Percentiles rank a stretch among this genome's conserved stretches.
Evolutionary conservation across 2,113 vertebrate species (phyloP).

Genomic region (human (Homo sapiens)): DNA sequence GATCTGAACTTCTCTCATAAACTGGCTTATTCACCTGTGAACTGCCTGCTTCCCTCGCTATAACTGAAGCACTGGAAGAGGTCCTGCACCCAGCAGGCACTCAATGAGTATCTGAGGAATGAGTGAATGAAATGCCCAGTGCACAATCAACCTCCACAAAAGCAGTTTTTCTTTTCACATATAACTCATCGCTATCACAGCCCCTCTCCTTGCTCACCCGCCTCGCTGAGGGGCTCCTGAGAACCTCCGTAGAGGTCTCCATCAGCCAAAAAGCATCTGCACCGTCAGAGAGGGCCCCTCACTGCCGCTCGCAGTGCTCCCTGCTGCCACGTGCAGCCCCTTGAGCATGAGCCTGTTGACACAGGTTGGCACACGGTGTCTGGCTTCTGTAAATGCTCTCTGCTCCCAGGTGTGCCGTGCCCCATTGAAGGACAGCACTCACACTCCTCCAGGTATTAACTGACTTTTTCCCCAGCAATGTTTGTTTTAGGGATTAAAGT

Average conservation of each 20-base stretch:
- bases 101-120: neutral
- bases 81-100: neutral
- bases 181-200: neutral
- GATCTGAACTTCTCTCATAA: neutral
- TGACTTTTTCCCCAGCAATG: constrained; percentile 8
- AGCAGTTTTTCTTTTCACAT: neutral
- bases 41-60: neutral
- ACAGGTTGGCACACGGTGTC: neutral
- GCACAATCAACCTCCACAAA: too few species aligned
- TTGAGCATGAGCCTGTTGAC: neutral
- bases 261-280: neutral
- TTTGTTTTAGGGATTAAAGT: constrained; percentile 70
- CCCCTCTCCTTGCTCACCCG: too few species aligned
- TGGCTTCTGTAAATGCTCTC: neutral
- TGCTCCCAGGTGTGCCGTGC: neutral
- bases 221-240: neutral
- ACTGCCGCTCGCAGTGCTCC: neutral
- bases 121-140: neutral
- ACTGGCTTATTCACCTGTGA: neutral
- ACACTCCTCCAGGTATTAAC: neutral
- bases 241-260: neutral
- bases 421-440: neutral
- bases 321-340: neutral
- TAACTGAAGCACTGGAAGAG: neutral
- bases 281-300: neutral